Base-by-base conservation (phyloP, 2,797 vertebrate genomes). In the Macropodus opercularis region DNA sequence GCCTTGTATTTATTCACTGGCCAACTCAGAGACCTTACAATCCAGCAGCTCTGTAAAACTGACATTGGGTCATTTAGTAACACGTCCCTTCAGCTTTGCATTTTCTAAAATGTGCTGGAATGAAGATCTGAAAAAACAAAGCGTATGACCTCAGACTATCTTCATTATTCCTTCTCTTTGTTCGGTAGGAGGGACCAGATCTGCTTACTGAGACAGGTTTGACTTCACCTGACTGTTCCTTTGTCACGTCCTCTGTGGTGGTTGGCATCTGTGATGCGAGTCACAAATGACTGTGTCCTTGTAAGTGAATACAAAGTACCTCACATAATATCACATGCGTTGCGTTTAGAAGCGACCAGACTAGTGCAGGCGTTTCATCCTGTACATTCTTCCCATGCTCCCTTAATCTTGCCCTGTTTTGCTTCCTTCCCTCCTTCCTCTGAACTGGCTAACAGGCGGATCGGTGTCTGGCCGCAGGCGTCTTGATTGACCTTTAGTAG, bases 401-500 rank as follows among this genome's bases (percentile, higher is more conserved):
- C n/a, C n/a, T n/a, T n/a, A n/a, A n/a, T n/a, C n/a, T n/a, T n/a
- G n/a, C n/a, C n/a, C n/a, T n/a, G n/a, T 2, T 17, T 27, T 14
- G 15, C 26, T 44, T 2, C 18, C 18, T 11, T 60, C 47, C 48
- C 42, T 57, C 50, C 26, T 63, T 48, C 58, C 41, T 8, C 70
- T 80, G 85, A 85, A 75, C n/a, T 74, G 48, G 36, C 71, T 69
- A 82, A 70, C 62, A 75, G 76, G 72, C 64, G 71, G 85, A 87
- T 90, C 77, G 85, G 69, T 83, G 75, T 51, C 52, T 48, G 81
- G 35, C 85, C 32, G 15, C 66, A 56, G 86, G 85, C 83, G 75
- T 87, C 73, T 52, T 40, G 15, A 57, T 39, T 86, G 87, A 87
- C 88, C 89, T 83, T 83, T 72, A n/a, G n/a, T 63, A 52, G 63